Percentiles rank a stretch among this genome's conserved stretches.
Conservation (phyloP, 2,797 vertebrate genomes). For the Ceyx erithaca region DNA sequence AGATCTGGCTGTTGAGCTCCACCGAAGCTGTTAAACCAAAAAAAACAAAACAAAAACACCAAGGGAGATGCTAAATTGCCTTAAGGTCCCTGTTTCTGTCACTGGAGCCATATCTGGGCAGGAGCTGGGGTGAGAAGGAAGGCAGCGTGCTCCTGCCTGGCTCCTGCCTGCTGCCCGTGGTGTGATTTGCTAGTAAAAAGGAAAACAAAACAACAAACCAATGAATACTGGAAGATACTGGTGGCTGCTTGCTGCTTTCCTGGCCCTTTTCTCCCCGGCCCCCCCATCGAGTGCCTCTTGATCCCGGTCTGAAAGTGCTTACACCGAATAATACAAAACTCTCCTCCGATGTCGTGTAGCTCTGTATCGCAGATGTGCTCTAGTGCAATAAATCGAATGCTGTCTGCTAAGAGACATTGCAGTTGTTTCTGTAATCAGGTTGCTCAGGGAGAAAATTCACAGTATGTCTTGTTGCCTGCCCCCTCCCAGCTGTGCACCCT, state of each 20-base stretch:
- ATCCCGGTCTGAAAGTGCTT: constrained; percentile 72
- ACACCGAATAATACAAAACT: constrained; percentile 73
- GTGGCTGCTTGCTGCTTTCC: constrained; percentile 68
- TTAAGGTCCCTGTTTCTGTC: not conserved
- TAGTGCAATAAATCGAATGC: constrained; percentile 82
- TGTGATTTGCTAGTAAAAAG: not conserved
- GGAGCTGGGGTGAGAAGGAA: not conserved
- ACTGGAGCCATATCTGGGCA: not conserved
- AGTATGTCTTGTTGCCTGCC: constrained; percentile 35
- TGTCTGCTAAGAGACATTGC: constrained; percentile 80
- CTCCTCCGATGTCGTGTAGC: constrained; percentile 73
- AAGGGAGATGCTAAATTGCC: constrained; percentile 15
- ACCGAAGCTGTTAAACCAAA: constrained; percentile 43
- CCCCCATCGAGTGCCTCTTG: constrained; percentile 75
- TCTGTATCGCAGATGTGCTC: constrained; percentile 79
- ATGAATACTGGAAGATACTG: not conserved
- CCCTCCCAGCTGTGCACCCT: not conserved
- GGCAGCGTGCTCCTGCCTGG: not conserved
- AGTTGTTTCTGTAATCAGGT: constrained; percentile 34
- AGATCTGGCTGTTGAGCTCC: not conserved
- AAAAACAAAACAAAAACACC: not conserved
- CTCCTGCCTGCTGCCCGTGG: not conserved
- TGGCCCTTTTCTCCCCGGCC: not conserved
- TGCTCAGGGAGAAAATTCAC: constrained; percentile 59
- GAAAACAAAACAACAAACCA: not conserved